Percentiles rank a stretch among this genome's conserved stretches.
phyloP scores from a whole-genome alignment of 2,113 vertebrate species.

The Rutilus rutilus region DNA sequence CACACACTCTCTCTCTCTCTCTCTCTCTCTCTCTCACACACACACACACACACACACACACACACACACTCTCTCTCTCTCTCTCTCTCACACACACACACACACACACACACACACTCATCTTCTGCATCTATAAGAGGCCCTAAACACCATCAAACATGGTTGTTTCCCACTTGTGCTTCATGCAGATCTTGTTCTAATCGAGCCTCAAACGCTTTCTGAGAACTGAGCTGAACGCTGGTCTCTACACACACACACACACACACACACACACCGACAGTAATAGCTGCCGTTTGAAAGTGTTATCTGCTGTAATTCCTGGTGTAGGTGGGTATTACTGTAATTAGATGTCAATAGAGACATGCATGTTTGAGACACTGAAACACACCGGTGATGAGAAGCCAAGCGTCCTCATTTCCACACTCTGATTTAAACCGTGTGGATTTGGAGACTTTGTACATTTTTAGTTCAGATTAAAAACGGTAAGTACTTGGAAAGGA shows the following conservation, averaged over 20 bases:
- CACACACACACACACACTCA: too few relatives aligned
- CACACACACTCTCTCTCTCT: too few relatives aligned
- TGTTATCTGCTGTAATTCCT: conserved; percentile 55
- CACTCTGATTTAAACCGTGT: conserved; percentile 33
- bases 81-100: too few relatives aligned
- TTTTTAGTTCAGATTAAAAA: conserved; percentile 45
- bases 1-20: too few relatives aligned
- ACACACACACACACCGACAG: conserved; percentile 26
- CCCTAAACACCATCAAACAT: too few relatives aligned
- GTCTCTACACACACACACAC: too few relatives aligned
- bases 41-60: too few relatives aligned
- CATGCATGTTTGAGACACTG: conserved; percentile 54
- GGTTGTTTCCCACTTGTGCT: not conserved
- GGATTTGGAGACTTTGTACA: conserved; percentile 47
- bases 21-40: too few relatives aligned
- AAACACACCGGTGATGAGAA: conserved; percentile 49
- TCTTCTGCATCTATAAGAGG: too few relatives aligned
- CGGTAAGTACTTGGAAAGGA: not conserved
- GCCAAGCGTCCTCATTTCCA: conserved; percentile 50
- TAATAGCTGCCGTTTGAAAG: conserved; percentile 54
- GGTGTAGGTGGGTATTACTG: conserved; percentile 64
- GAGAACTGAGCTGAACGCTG: too few relatives aligned
- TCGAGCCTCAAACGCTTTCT: too few relatives aligned
- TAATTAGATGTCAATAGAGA: conserved; percentile 65
- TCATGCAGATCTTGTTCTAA: not conserved